Evolutionary conservation across 2,797 vertebrate genomes (phyloP).

Genomic region (Cheirogaleus major): DNA sequence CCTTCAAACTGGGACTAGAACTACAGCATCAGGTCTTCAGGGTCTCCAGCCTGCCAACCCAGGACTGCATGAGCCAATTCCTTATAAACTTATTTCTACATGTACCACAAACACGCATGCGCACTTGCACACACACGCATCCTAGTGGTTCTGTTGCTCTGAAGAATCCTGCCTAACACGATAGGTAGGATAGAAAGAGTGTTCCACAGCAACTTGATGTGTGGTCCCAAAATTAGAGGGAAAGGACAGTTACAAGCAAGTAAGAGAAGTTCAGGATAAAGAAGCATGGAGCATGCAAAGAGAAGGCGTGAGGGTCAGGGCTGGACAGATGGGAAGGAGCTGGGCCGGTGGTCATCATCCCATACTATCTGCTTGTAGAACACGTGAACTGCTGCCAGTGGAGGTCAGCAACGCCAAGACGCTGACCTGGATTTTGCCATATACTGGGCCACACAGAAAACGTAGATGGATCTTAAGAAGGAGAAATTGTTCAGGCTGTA

Average conservation of each 20-base stretch:
- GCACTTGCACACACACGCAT: background rate
- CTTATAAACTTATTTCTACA: background rate
- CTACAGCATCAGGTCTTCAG: background rate
- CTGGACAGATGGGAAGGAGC: background rate
- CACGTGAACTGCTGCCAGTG: fast-evolving
- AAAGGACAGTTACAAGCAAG: background rate
- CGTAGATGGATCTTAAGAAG: background rate
- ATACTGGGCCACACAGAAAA: background rate
- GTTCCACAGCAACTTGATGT: background rate
- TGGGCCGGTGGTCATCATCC: background rate
- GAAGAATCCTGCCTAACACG: background rate
- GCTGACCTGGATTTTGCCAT: background rate
- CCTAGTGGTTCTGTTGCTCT: background rate
- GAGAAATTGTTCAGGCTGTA: background rate
- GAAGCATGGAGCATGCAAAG: background rate
- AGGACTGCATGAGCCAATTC: background rate
- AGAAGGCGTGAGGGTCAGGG: fast-evolving
- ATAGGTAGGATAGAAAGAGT: background rate
- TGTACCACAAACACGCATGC: background rate
- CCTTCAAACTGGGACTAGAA: background rate
- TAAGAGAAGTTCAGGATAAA: background rate
- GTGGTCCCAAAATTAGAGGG: background rate
- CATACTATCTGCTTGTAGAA: too few relatives aligned
- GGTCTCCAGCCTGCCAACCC: background rate
- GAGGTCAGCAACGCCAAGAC: background rate